Conservation (phyloP, 2,113 vertebrate genomes). For the Callocephalon fimbriatum region DNA sequence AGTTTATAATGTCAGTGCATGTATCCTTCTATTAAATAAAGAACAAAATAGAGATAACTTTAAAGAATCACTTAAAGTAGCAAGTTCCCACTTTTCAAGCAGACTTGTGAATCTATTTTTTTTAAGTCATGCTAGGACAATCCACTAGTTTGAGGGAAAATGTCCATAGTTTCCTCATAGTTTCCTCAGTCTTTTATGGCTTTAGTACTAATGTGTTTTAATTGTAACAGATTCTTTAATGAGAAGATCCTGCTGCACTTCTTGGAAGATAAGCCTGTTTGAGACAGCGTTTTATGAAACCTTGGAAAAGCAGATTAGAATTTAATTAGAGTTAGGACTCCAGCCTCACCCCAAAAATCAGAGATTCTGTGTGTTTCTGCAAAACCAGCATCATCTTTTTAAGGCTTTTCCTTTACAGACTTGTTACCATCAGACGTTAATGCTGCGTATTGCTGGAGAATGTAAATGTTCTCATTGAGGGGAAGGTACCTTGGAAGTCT, state of each 20-base stretch:
- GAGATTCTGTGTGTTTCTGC: not conserved
- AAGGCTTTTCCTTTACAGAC: not conserved
- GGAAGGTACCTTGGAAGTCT: not conserved
- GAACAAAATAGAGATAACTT: constrained; percentile 1
- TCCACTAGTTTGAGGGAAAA: not conserved
- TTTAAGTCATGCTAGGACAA: not conserved
- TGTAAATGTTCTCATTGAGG: not conserved
- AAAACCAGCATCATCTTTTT: not conserved
- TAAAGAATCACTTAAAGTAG: not conserved
- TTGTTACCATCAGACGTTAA: not conserved
- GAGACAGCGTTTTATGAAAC: constrained; percentile 32
- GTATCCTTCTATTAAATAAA: constrained; percentile 46
- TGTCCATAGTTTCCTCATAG: not conserved
- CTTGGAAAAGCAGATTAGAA: not conserved
- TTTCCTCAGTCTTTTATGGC: not conserved
- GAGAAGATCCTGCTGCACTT: not conserved
- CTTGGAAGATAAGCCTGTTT: constrained; percentile 22
- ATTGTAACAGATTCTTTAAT: constrained; percentile 27
- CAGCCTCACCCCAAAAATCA: not conserved
- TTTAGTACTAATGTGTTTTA: not conserved
- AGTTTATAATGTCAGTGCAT: not conserved
- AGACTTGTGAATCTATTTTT: not conserved
- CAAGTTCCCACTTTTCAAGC: not conserved
- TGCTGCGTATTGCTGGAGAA: not conserved
- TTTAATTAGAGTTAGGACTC: constrained; percentile 28